phyloP scores from a whole-genome alignment of 92 coral and sea anemone species.

The Paragorgia papillata region DNA sequence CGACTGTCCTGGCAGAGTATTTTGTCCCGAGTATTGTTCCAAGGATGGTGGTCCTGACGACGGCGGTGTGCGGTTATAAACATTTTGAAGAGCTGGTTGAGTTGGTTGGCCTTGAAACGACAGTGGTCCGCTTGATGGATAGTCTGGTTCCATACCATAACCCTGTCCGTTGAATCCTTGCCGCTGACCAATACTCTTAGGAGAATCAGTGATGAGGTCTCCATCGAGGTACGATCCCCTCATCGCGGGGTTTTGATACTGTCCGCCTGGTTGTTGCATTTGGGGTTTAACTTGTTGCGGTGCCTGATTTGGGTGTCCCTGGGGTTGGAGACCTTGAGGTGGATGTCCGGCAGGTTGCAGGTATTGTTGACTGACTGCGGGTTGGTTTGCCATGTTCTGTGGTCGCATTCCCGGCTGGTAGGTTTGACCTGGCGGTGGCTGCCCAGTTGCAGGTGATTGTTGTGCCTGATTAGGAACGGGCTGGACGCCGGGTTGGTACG shows the following conservation, averaged over 20 bases:
- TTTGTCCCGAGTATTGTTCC: conserved; percentile 51
- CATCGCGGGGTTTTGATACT: conserved; percentile 6
- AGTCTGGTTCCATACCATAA: conserved; percentile 47
- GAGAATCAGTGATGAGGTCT: conserved; percentile 1
- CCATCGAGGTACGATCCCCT: conserved; percentile 46
- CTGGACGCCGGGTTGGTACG: conserved; percentile 17
- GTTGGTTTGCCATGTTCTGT: conserved; percentile 13
- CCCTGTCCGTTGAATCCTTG: conserved; percentile 39
- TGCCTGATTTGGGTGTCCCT: conserved; percentile 35
- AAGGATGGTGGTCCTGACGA: conserved; percentile 58
- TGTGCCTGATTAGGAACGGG: conserved; percentile 22
- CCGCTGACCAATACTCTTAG: conserved; percentile 5
- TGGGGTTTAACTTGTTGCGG: conserved; percentile 37
- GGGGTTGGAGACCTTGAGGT: conserved; percentile 42
- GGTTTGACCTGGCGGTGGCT: conserved; percentile 7
- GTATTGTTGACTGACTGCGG: not conserved
- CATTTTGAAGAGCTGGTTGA: conserved; percentile 49
- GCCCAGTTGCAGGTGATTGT: not conserved
- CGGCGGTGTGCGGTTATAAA: conserved; percentile 54
- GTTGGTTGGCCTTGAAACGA: conserved; percentile 55
- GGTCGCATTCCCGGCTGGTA: conserved; percentile 24
- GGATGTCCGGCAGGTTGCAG: conserved; percentile 6
- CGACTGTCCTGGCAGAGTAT: conserved; percentile 38
- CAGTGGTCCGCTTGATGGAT: conserved; percentile 40
- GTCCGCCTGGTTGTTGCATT: conserved; percentile 33